Base-by-base conservation (phyloP, 2,113 vertebrate species). In the Nycticebus coucang region DNA sequence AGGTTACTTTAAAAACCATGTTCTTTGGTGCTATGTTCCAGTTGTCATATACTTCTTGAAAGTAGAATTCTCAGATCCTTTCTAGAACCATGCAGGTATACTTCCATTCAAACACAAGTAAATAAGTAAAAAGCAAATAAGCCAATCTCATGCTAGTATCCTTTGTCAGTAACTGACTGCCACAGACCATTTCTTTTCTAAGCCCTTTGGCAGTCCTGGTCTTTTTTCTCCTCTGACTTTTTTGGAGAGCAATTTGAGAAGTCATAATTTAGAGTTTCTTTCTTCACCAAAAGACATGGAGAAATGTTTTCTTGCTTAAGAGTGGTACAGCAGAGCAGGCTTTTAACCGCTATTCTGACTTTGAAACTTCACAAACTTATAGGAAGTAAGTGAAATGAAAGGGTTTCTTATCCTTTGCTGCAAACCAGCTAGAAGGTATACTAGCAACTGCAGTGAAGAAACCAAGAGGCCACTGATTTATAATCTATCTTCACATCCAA, bases 211-310 rank as follows among this genome's bases (percentile, higher is more conserved):
- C 15, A 24, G 10, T 64, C 37, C 41, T 93, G 22, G 41, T 75
- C 81, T 91, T 91, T 90, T 94, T 17, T 91, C 26, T 24, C 24
- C 5, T 88, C 41, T 92, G 74, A 77, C 68, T 66, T 64, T 68
- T 59, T 87, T 87, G 41, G 33, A 89, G 85, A 92, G 72, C 33
- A 57, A 5, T 83, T 93, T 72, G 68, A 57, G 91, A 81, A 95
- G 82, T 95, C 72, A 94, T 84, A 97, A 91, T 19, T 80, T 81
- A 74, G n/a, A 93, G 41, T 21, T 89, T 89, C 95, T 77, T 93
- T 95, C 41, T 13, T 83, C 64, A 84, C 82, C 66, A 92, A 35
- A 96, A 62, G 53, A 85, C 13, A 37, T 59, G 35, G 18, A 72
- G 33, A 83, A 89, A 69, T 91, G 22, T 80, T 91, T 91, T 91